Conservation (phyloP, 2,888 invertebrate genomes). For the Oeneis ivallda region DNA sequence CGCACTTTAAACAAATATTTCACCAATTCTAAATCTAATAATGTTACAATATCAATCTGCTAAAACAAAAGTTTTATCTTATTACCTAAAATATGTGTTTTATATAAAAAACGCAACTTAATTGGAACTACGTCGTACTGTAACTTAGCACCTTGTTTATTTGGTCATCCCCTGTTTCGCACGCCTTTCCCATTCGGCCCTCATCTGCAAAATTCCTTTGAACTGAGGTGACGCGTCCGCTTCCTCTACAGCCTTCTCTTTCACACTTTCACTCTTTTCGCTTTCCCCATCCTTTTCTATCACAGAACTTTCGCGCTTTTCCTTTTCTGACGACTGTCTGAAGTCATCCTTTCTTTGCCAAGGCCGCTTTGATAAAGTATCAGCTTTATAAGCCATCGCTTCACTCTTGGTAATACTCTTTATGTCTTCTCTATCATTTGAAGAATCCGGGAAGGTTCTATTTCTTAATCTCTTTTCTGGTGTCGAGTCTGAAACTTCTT, state of each 20-base stretch:
- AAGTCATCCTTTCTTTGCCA: conserved; percentile 72
- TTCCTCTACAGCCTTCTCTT: conserved; percentile 52
- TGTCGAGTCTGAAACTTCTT: conserved; percentile 77
- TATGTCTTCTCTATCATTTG: conserved; percentile 74
- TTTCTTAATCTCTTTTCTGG: conserved; percentile 76
- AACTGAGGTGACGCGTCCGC: conserved; percentile 80
- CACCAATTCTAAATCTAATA: neutral
- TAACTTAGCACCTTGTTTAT: conserved; percentile 75
- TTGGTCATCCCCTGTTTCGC: conserved; percentile 87
- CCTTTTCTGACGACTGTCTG: conserved; percentile 62
- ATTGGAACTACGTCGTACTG: conserved; percentile 40
- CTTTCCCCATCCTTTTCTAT: conserved; percentile 66
- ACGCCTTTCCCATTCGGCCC: conserved; percentile 89
- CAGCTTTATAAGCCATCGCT: conserved; percentile 69
- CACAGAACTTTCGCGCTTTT: conserved; percentile 70
- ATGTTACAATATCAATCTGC: conserved; percentile 26
- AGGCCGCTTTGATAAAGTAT: conserved; percentile 69
- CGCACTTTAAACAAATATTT: neutral
- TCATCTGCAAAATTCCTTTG: conserved; percentile 87
- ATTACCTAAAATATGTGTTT: conserved; percentile 22
- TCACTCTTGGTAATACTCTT: conserved; percentile 70
- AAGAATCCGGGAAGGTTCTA: conserved; percentile 76
- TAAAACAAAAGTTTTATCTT: conserved; percentile 27
- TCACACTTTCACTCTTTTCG: conserved; percentile 60
- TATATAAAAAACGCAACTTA: conserved; percentile 32